These are phyloP conservation scores for Nomada flava DNA, from an alignment of 2,888 invertebrate genomes.

Conservation along the genomic window DNA sequence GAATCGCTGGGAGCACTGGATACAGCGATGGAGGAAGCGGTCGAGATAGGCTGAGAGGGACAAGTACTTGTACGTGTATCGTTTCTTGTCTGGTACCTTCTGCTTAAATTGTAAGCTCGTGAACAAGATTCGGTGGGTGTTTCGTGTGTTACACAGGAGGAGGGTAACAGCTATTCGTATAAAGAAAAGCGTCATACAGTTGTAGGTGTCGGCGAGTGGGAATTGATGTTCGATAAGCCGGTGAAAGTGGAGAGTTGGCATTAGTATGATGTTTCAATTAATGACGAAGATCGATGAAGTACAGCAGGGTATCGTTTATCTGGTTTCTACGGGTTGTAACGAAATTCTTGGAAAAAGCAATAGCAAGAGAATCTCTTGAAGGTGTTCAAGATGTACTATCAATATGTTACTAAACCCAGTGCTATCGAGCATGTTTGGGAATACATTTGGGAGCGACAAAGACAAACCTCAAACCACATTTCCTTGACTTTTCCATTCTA, in stretches of 20 bases:
- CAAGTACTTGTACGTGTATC: not conserved
- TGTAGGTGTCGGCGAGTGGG: not conserved
- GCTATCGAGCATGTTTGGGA: no score
- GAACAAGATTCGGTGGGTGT: not conserved
- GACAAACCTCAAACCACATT: no score
- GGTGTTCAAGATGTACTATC: no score
- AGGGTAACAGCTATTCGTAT: not conserved
- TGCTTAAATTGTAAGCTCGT: not conserved
- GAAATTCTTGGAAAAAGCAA: not conserved
- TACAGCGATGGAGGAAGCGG: not conserved
- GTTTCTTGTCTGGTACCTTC: not conserved
- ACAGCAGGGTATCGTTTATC: no score
- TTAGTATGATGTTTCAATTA: not conserved
- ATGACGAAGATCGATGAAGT: not conserved
- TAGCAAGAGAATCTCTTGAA: no score
- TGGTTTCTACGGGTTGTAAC: not conserved
- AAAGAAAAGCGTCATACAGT: not conserved
- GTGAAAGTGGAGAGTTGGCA: constrained; percentile 16
- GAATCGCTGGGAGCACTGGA: not conserved
- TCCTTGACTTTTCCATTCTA: no score
- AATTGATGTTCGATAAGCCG: not conserved
- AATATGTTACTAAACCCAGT: no score
- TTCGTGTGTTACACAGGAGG: not conserved
- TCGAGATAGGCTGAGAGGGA: constrained; percentile 2
- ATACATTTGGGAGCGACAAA: no score